Evolutionary conservation across 2,113 vertebrate species (phyloP).

Genomic region (Scomber colias): DNA sequence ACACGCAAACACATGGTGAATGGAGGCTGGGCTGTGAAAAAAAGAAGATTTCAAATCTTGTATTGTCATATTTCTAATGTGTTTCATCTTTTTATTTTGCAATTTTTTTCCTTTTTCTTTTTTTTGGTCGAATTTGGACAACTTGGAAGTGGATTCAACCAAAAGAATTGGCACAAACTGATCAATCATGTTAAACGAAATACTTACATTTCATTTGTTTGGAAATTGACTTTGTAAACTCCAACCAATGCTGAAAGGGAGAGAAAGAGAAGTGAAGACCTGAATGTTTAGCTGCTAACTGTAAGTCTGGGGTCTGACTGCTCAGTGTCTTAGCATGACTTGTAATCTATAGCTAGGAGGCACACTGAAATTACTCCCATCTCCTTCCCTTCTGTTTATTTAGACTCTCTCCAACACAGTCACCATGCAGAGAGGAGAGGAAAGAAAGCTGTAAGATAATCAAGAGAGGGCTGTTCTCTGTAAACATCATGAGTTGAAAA

Average conservation of each 20-base stretch:
- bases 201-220: slow-evolving; percentile 98
- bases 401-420: slow-evolving; percentile 41
- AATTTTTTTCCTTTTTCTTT: background rate
- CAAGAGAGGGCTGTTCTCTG: slow-evolving; percentile 36
- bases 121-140: background rate
- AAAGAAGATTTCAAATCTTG: background rate
- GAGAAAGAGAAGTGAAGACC: slow-evolving; percentile 32
- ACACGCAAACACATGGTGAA: slow-evolving; percentile 99
- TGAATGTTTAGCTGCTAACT: slow-evolving; percentile 20
- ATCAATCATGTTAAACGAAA: background rate
- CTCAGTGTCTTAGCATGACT: slow-evolving; percentile 44
- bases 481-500: slow-evolving; percentile 20
- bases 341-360: slow-evolving; percentile 52
- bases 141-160: too few species aligned
- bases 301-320: slow-evolving; percentile 43
- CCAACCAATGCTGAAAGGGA: slow-evolving; percentile 95
- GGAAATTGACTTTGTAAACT: slow-evolving; percentile 95
- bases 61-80: background rate
- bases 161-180: background rate
- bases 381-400: slow-evolving; percentile 42
- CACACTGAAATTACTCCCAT: slow-evolving; percentile 40
- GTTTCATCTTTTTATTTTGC: background rate
- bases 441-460: slow-evolving; percentile 41
- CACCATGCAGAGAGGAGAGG: slow-evolving; percentile 26
- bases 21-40: slow-evolving; percentile 92